phyloP scores from a whole-genome alignment of 2,113 vertebrate species.

The Chrysemys picta region DNA sequence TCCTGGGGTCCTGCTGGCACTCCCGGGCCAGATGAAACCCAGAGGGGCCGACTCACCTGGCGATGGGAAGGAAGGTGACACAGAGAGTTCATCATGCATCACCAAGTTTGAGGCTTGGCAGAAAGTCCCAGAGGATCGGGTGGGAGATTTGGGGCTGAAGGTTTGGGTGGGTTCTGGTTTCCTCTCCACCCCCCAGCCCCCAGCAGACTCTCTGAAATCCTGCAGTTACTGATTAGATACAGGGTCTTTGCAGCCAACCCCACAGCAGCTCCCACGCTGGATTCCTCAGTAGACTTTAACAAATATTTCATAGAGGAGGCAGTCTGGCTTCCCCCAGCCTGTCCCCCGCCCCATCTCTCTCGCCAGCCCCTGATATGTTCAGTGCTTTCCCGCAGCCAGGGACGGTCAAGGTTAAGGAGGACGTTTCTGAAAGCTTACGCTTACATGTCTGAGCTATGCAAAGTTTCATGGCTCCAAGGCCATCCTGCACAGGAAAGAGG shows the following conservation, averaged over 20 bases:
- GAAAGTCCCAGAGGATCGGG: too few relatives aligned
- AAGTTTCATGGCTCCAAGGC: constrained; percentile 40
- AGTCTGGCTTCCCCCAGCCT: background rate
- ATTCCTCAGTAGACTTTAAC: background rate
- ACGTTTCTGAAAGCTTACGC: background rate
- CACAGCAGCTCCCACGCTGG: background rate
- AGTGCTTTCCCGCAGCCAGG: constrained; percentile 20
- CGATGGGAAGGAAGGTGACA: background rate
- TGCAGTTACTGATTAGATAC: background rate
- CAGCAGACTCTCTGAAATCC: background rate
- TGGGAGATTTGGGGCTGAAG: background rate
- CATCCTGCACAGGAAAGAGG: constrained; percentile 11
- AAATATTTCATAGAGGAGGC: background rate
- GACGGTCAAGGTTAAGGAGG: background rate
- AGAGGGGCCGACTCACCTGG: background rate
- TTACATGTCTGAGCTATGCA: background rate
- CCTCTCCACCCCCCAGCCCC: background rate
- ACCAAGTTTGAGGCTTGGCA: background rate
- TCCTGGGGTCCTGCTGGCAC: background rate
- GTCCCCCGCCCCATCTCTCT: fast-evolving
- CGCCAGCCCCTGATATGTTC: background rate
- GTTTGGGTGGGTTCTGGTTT: background rate
- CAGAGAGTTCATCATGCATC: background rate
- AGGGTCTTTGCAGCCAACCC: background rate
- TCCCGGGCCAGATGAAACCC: background rate